Conservation (phyloP, 2,113 vertebrate genomes). For the Enhydra lutris region DNA sequence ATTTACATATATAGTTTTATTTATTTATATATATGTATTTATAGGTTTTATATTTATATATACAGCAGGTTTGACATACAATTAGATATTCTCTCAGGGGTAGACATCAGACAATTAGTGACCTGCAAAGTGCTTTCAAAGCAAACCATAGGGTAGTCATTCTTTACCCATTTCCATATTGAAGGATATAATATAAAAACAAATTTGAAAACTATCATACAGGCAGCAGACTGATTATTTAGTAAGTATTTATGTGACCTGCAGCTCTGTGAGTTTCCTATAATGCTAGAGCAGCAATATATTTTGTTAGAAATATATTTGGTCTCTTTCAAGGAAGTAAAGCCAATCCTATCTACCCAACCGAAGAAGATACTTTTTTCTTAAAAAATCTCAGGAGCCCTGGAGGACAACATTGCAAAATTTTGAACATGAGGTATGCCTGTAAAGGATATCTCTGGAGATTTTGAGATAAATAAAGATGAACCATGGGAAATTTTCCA, state of each 20-base stretch:
- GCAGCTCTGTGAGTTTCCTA: neutral
- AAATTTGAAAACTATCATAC: neutral
- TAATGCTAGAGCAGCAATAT: neutral
- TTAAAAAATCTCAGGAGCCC: neutral
- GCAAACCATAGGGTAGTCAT: neutral
- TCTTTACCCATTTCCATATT: neutral
- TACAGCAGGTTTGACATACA: neutral
- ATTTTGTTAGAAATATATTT: conserved; percentile 36
- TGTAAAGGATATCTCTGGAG: neutral
- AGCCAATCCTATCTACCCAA: neutral
- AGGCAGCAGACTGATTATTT: neutral
- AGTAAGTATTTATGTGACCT: conserved; percentile 11
- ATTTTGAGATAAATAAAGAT: conserved; percentile 29
- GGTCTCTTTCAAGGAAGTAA: conserved; percentile 16
- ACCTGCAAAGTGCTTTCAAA: neutral
- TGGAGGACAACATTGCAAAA: neutral
- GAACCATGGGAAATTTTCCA: neutral
- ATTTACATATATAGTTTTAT: neutral
- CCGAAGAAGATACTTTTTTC: conserved; percentile 2
- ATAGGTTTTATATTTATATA: neutral
- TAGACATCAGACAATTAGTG: neutral
- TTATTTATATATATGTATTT: neutral
- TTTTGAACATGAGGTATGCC: neutral
- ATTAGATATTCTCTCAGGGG: neutral
- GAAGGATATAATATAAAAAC: neutral